Evolutionary conservation across 2,113 vertebrate species (phyloP).

Genomic region (Corythornis vintsioides): DNA sequence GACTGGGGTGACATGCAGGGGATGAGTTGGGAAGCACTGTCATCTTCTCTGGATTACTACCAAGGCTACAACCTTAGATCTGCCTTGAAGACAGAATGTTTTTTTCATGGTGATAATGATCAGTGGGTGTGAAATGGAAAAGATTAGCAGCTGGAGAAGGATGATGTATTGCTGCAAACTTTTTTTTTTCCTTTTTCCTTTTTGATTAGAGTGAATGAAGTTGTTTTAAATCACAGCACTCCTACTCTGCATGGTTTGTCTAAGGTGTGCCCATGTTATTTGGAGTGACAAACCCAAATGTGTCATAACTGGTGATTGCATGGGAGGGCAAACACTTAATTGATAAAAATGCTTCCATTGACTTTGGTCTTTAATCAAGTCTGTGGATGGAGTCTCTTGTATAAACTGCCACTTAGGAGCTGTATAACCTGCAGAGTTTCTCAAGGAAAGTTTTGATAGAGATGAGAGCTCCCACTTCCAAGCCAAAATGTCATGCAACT

Average conservation of each 20-base stretch:
- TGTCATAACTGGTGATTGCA: conserved; percentile 59
- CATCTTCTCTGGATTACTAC: not conserved
- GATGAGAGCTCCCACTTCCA: conserved; percentile 50
- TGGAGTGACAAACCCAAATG: conserved; percentile 17
- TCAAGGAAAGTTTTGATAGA: conserved; percentile 43
- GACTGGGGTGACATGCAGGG: not conserved
- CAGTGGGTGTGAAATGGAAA: conserved; percentile 61
- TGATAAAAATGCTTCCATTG: conserved; percentile 50
- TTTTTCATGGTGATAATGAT: conserved; percentile 26
- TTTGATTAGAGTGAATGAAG: conserved; percentile 59
- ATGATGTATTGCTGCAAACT: conserved; percentile 17
- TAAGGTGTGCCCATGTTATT: conserved; percentile 41
- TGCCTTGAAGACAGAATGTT: conserved; percentile 36
- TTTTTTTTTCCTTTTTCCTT: conserved; percentile 41
- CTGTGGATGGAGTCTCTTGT: conserved; percentile 39
- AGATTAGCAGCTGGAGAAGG: conserved; percentile 41
- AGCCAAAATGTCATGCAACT: conserved; percentile 4
- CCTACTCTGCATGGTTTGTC: conserved; percentile 44
- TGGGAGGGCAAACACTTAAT: conserved; percentile 53
- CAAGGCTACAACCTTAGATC: conserved; percentile 38
- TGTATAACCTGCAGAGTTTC: conserved; percentile 45
- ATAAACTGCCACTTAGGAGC: conserved; percentile 25
- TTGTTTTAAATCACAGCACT: conserved; percentile 48
- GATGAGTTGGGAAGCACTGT: not conserved
- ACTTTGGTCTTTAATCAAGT: conserved; percentile 58